Percentiles rank a stretch among this genome's conserved stretches.
Conservation (phyloP, 2,888 invertebrate genomes). For the Atrina japonica region DNA sequence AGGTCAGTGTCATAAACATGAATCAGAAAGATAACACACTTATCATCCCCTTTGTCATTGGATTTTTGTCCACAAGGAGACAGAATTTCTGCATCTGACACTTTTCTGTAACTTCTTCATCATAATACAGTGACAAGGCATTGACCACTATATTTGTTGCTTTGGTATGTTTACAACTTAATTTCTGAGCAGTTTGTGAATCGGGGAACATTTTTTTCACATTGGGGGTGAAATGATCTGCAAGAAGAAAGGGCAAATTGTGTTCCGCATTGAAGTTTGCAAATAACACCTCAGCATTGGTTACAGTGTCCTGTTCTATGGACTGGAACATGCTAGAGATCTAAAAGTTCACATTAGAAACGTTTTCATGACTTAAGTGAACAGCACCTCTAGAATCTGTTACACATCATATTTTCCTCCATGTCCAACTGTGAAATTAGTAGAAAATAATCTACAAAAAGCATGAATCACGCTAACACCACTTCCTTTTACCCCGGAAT, state of each 20-base stretch:
- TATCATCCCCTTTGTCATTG: constrained; percentile 19
- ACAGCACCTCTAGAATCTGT: neutral
- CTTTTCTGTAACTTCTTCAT: too few relatives aligned
- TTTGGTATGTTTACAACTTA: constrained; percentile 18
- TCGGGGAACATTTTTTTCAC: constrained; percentile 27
- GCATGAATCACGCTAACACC: too few relatives aligned
- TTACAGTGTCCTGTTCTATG: neutral
- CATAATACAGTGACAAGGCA: constrained; percentile 11
- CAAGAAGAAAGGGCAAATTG: too few relatives aligned
- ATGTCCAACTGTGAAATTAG: too few relatives aligned
- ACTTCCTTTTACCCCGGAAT: too few relatives aligned
- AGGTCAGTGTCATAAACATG: neutral
- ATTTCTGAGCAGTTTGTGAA: constrained; percentile 27
- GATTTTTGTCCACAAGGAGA: constrained; percentile 18
- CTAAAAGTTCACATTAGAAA: neutral
- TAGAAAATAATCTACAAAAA: too few relatives aligned
- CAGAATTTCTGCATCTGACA: neutral
- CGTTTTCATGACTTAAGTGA: neutral
- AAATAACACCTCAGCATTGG: neutral
- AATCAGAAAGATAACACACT: constrained; percentile 10
- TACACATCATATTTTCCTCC: neutral
- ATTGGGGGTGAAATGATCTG: neutral
- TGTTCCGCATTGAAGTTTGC: too few relatives aligned
- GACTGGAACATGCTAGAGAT: neutral
- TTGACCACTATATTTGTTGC: constrained; percentile 24